Percentiles rank a stretch among this genome's conserved stretches.
These are phyloP conservation scores for Colossoma macropomum DNA, from an alignment of 2,113 vertebrate genomes.

Conservation along the genomic window DNA sequence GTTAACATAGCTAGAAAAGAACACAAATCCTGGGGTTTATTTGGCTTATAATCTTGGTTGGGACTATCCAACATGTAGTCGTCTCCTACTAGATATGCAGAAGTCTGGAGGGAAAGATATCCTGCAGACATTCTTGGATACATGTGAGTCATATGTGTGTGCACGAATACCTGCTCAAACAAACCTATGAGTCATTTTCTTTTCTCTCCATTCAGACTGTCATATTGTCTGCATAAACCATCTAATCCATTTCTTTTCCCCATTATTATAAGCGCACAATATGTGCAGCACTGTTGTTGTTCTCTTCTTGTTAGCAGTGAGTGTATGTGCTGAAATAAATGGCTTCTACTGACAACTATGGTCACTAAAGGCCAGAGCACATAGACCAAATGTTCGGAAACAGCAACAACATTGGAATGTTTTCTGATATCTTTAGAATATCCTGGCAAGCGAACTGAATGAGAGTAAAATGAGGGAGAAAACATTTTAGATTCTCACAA, in stretches of 20 bases:
- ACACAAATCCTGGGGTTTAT: not conserved
- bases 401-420: not conserved
- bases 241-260: constrained; percentile 24
- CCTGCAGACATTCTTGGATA: not conserved
- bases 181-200: constrained; percentile 35
- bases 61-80: not conserved
- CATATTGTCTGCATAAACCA: not conserved
- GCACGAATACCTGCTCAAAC: constrained; percentile 21
- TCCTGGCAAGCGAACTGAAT: not conserved
- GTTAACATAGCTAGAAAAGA: not conserved
- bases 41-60: not conserved
- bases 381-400: not conserved
- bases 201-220: not conserved
- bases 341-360: not conserved
- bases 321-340: too few relatives aligned
- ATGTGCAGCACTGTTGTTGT: not conserved
- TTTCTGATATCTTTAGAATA: not conserved
- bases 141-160: constrained; percentile 23
- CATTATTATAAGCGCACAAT: not conserved
- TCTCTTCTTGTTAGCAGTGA: not conserved
- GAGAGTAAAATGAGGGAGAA: too few relatives aligned
- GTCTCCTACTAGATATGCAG: not conserved
- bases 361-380: not conserved
- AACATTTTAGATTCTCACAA: too few relatives aligned
- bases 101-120: constrained; percentile 11